Evolutionary conservation across 2,888 invertebrate genomes (phyloP), one percentile per base, ranked within the genome.

Genomic region (Melipona bicolor): DNA sequence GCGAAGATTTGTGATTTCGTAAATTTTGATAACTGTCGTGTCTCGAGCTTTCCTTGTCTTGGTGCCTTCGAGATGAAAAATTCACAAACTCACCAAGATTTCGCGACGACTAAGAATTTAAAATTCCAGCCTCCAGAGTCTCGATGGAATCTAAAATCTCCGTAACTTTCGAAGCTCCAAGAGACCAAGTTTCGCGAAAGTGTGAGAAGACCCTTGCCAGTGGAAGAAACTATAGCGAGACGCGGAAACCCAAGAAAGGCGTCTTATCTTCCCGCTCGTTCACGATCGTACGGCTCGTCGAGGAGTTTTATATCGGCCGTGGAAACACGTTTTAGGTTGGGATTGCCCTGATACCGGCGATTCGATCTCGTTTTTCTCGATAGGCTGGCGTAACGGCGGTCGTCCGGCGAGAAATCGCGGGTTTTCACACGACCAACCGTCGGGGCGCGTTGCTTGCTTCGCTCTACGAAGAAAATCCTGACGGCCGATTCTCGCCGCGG

Each of bases 401-500:
- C 24, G 61, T 19, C 9, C 4, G 79, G 24, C 62, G 65, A 69
- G 81, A 79, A 82, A 72, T 71, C 24, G 71, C 50, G 69, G 70
- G 54, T 83, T 79, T 83, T 83, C 84, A 67, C 83, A 84, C 83
- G 83, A 70, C 61, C 70, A n/a, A 73, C 32, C 32, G 52, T n/a
- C 27, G 83, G 76, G 83, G 83, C 79, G 84, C 84, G 52, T 17
- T 52, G 4, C 32, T 50, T 62, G 69, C 68, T 61, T 54, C 27
- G 49, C 64, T 56, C 43, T 76, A 69, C 83, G 75, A 67, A 70
- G 83, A 83, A 84, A 84, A 79, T 76, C 32, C 77, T 21, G 36
- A 19, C 70, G 27, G 49, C 27, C 69, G 81, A 75, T 81, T 74
- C 77, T 43, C 67, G 15, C 19, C 68, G 64, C 32, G 70, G 21